phyloP scores from a whole-genome alignment of 2,888 invertebrate genomes.

The Brachylomia viminalis region DNA sequence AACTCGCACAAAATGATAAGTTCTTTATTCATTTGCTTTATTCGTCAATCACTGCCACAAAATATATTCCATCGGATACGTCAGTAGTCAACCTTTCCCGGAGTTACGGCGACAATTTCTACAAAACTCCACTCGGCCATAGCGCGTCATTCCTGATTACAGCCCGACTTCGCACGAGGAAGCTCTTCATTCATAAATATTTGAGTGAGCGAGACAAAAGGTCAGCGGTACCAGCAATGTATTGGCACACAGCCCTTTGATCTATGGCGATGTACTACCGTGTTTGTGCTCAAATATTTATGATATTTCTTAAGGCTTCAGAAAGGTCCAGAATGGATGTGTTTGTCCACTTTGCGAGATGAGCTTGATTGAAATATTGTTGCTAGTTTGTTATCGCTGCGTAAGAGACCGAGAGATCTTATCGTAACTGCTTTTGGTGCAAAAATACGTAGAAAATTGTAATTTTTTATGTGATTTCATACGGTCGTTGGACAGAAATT shows the following conservation, averaged over 20 bases:
- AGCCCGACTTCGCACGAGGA: slow-evolving; percentile 19
- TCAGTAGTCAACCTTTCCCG: not conserved
- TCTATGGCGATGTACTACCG: slow-evolving; percentile 53
- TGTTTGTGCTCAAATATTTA: slow-evolving; percentile 65
- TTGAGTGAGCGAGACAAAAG: slow-evolving; percentile 53
- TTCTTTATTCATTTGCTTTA: not conserved
- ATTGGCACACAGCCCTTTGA: slow-evolving; percentile 61
- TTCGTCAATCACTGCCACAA: not conserved
- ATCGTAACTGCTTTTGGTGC: slow-evolving; percentile 19
- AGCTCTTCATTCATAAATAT: slow-evolving; percentile 58
- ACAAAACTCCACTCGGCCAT: not conserved
- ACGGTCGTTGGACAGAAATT: slow-evolving; percentile 10
- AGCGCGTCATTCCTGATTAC: slow-evolving; percentile 45
- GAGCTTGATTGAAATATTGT: slow-evolving; percentile 62
- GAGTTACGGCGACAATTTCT: not conserved
- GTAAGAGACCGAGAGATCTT: slow-evolving; percentile 25
- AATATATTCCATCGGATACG: slow-evolving; percentile 7
- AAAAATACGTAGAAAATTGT: slow-evolving; percentile 26
- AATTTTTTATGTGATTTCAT: slow-evolving; percentile 8
- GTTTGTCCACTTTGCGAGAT: slow-evolving; percentile 63
- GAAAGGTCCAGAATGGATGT: slow-evolving; percentile 51
- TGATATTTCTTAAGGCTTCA: slow-evolving; percentile 55
- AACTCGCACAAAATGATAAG: not conserved
- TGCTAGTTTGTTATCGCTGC: slow-evolving; percentile 47
- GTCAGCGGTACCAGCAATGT: slow-evolving; percentile 40